Evolutionary conservation across 1,140 invertebrate genomes (phyloP), one percentile per base, ranked within the genome.

Genomic region (Muscidifurax raptorellus): DNA sequence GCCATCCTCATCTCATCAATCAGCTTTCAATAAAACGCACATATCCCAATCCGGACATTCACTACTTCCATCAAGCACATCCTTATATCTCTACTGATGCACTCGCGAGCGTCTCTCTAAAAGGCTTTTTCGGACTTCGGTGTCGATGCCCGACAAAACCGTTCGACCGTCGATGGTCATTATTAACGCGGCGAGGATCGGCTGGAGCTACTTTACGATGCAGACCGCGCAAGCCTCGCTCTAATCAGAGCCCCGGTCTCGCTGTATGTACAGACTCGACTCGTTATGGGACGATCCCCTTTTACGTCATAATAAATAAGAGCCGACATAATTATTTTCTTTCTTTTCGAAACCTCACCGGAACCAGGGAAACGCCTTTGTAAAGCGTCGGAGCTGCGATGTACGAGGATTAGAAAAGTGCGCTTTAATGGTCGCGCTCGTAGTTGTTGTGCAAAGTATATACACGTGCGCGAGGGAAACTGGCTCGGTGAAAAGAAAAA

Each of bases 301-400:
- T 83, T 83, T 69, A 83, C 30, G 82, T 52, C 74, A 27, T 32
- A 69, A 83, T 77, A 83, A 83, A 83, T 83, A 83, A 77, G 47
- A 47, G 72, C 2, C 74, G 74, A 69, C 67, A 76, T 82, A 74
- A 82, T 75, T 82, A 59, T 75, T 66, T 75, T 66, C 7, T 59
- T 77, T 75, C 18, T 18, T 69, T 69, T 69, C 67, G 28, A 28
- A 28, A 69, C 0, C 67, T 69, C 52, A 22, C 52, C 52, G 52
- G 52, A 59, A 59, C 6, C 52, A 59, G 52, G 52, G 52, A 59
- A 59, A 59, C 52, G 52, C 52, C 52, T 59, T n/a, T 59, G 52
- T n/a, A 52, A 52, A 59, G 52, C 52, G 2, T 59, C 52, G 52
- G 18, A 22, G 18, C 52, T 40, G 52, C 52, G 7, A 40, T 9